These are phyloP conservation scores for Caenorhabditis briggsae DNA, from an alignment of 1,140 invertebrate species.

Conservation along the genomic window DNA sequence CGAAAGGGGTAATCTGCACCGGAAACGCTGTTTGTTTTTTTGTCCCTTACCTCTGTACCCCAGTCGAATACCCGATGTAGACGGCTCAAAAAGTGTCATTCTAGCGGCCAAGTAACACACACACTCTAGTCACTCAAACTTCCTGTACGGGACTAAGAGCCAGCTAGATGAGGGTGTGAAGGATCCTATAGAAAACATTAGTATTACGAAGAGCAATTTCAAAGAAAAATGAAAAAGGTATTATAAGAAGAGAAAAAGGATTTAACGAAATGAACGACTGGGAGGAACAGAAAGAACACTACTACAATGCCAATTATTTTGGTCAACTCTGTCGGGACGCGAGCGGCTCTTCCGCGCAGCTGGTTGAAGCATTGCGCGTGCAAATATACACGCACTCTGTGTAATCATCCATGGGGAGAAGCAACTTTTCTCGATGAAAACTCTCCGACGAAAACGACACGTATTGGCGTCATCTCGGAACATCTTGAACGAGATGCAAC, in stretches of 20 bases:
- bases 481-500: slow-evolving; percentile 29
- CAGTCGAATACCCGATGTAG: slow-evolving; percentile 27
- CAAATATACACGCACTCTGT: slow-evolving; percentile 50
- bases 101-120: slow-evolving; percentile 12
- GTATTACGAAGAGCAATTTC: background rate
- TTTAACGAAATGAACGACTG: background rate
- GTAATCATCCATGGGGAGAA: slow-evolving; percentile 48
- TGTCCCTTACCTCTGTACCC: slow-evolving; percentile 41
- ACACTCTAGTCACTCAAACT: slow-evolving; percentile 1
- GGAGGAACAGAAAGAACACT: slow-evolving; percentile 7
- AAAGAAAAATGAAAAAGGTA: background rate
- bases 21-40: background rate
- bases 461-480: slow-evolving; percentile 47
- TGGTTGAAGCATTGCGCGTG: slow-evolving; percentile 28
- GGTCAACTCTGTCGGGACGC: slow-evolving; percentile 23
- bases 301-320: slow-evolving; percentile 45
- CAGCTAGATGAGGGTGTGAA: background rate
- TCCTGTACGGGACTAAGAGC: background rate
- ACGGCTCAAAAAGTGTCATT: slow-evolving; percentile 52
- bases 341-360: slow-evolving; percentile 47
- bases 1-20: background rate
- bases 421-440: slow-evolving; percentile 28
- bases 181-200: background rate
- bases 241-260: background rate
- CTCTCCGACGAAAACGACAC: slow-evolving; percentile 10